Base-by-base conservation (phyloP, 92 coral and sea anemone genomes). In the Bergia sp. region DNA sequence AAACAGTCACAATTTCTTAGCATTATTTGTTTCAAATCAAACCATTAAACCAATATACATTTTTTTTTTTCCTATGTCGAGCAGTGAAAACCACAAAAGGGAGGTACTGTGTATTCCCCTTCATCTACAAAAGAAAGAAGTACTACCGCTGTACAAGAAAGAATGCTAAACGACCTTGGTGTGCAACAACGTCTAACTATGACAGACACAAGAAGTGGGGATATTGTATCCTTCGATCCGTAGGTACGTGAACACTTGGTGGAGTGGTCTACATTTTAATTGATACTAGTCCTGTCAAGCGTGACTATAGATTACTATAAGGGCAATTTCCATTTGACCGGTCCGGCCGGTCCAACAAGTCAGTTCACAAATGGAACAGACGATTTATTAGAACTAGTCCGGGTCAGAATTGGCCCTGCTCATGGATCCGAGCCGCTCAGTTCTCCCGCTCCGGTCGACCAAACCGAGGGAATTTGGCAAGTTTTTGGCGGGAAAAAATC, bases 71-170 rank as follows among this genome's bases (percentile, higher is more conserved):
- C 1, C 18, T 10, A 9, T 76, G 9, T 0, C 3, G 16, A 45
- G 5, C 73, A 80, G 85, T 80, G 47, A 80, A 80, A 40, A 80
- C 85, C 43, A 80, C 85, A 37, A 80, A 80, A 2, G 85, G 85
- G 72, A 80, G 7, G 41, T 80, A 80, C 73, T 80, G 85, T 58
- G 45, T 55, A 38, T 80, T 80, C 72, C 85, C 85, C 71, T 80
- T 80, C 85, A 53, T 80, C 39, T 80, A 80, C 61, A 3, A 16
- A 16, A 11, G 45, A 5, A 80, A 18, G 72, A 80, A 80, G 73
- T 80, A 80, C 69, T 80, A 80, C 85, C 85, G 85, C 12, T 80
- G 85, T 7, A 80, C 85, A 53, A 80, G 29, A 38, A 61, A 45
- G 11, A 80, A 55, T 2, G 71, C 85, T 37, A 80, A 55, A 57